Evolutionary conservation across 2,797 vertebrate genomes (phyloP), one percentile per base, ranked within the genome.

Genomic region (Rhinichthys osculus): DNA sequence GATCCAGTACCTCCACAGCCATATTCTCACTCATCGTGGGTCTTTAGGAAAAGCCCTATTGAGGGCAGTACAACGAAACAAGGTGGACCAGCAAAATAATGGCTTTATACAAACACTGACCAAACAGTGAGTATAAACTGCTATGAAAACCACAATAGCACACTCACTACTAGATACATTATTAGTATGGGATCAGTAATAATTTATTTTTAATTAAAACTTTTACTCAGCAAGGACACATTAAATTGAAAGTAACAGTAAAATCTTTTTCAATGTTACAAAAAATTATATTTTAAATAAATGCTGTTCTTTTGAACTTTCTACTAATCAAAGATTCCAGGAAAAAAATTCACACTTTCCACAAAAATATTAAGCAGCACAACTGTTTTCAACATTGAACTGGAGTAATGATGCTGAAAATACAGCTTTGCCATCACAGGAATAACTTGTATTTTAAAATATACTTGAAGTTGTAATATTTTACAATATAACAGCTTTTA

Each of bases 11-110:
- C 96, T 98, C 44, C 96, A 94, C 88, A 92, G 93, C 67, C 52
- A 88, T 73, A 96, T 99, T 90, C 92, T 96, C 85, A 94, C 92
- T 0, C 94, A 94, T 73, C 94, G 97, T 19, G 87, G 67, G 2
- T 90, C 84, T 4, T 38, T 94, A 54, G 1, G 79, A 0, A 87
- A 78, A 1, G 90, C 93, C 3, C 88, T 97, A 84, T 71, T 90
- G 17, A 90, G 57, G 73, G 66, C 88, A 0, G 90, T 84, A 23
- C 30, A 74, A 77, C 47, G n/a, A 86, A 54, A 21, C 42, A 73
- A 0, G 0, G 91, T 88, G 0, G 93, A 94, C 7, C 81, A 88
- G 0, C 52, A 87, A 0, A 86, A 88, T 5, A 23, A 13, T 64
- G 90, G 87, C 14, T 0, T 85, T 11, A 76, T 97, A n/a, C 90